Base-by-base conservation (phyloP, 2,888 invertebrate species). In the Volucella bombylans region DNA sequence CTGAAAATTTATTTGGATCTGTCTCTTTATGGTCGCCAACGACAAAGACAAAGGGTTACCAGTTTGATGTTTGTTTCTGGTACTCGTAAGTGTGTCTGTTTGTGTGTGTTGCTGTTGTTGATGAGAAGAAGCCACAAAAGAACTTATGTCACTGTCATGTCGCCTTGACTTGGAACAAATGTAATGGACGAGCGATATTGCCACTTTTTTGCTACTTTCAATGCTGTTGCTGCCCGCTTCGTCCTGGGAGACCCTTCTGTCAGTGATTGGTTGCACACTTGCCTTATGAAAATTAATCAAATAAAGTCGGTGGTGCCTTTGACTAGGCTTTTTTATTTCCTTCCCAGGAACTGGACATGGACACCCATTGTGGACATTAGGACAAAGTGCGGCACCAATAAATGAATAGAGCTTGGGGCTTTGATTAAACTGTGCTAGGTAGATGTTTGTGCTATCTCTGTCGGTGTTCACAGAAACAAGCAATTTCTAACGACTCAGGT, bases 111-210 rank as follows among this genome's bases (percentile, higher is more conserved):
- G 74, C 31, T 31, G 31, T 79, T 69, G 68, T 69, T 77, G 86
- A 73, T 78, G 77, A 82, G 86, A n/a, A 73, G 82, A 86, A 82
- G 81, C 77, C 86, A 82, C 82, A 77, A 86, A 82, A 82, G 86
- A 86, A 86, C 86, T 86, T 78, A 86, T 86, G 86, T 86, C 86
- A 86, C 81, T 86, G 86, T 86, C 86, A 82, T 86, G 86, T 86
- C 73, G 77, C 68, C 65, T 72, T 82, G 82, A 78, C 81, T 82
- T 78, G 86, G 73, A 82, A 86, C 86, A 81, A 86, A 86, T 86
- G 86, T 86, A 86, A 86, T 86, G 82, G 73, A 86, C 73, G 82
- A 67, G 71, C 67, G 72, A 81, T 85, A 85, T 80, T 85, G 85
- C 71, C 76, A 72, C 80, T 81, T 85, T 79, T 76, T 76, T 76